phyloP scores from a whole-genome alignment of 2,113 vertebrate species.

The Myotis lucifugus region DNA sequence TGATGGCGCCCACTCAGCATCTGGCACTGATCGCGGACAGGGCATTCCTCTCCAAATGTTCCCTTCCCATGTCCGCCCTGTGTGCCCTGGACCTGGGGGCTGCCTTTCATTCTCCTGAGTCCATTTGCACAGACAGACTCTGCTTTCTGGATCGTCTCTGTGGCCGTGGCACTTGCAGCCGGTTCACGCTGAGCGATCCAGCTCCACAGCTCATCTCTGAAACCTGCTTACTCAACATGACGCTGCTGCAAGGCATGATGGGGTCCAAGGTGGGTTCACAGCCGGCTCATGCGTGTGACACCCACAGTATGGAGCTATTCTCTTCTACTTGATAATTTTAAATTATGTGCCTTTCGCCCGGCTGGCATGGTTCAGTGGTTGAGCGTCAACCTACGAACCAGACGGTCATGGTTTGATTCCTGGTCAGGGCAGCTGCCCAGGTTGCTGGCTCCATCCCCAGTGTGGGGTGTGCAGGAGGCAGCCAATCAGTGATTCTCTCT shows the following conservation, averaged over 20 bases:
- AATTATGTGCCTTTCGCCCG: background rate
- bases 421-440: no score
- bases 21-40: background rate
- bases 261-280: background rate
- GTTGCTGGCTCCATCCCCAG: no score
- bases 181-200: background rate
- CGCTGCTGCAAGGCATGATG: background rate
- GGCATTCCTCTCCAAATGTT: background rate
- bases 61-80: background rate
- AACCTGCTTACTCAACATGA: background rate
- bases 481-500: background rate
- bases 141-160: background rate
- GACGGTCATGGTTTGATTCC: no score
- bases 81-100: background rate
- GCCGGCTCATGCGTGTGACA: background rate
- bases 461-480: background rate
- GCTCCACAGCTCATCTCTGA: background rate
- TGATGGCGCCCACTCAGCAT: background rate
- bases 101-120: background rate
- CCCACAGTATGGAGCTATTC: background rate
- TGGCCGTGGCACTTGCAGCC: background rate
- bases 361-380: background rate
- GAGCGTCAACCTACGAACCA: no score
- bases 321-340: background rate
- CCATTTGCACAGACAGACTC: background rate